Conservation (phyloP, 1,140 invertebrate species). For the Brachionus koreanus region DNA sequence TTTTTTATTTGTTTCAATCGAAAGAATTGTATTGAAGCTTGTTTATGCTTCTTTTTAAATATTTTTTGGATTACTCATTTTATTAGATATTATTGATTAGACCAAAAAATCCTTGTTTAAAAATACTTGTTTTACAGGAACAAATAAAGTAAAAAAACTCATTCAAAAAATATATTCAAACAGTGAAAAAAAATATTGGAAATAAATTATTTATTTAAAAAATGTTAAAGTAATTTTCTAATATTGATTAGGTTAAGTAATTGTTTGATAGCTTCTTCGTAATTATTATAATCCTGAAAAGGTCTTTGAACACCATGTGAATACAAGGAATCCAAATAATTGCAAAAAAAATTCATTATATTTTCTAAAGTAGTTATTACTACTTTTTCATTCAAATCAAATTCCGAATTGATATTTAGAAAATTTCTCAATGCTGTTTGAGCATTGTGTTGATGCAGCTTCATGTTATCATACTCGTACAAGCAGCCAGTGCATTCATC, state of each 20-base stretch:
- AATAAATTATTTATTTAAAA: background rate
- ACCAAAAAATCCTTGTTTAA: too few relatives aligned
- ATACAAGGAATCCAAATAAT: conserved; percentile 45
- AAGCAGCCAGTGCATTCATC: conserved; percentile 52
- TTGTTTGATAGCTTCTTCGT: conserved; percentile 72
- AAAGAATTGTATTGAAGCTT: too few relatives aligned
- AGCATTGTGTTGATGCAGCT: conserved; percentile 47
- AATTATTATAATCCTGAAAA: conserved; percentile 74
- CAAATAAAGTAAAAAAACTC: too few relatives aligned
- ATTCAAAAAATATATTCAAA: too few relatives aligned
- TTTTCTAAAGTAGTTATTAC: conserved; percentile 1
- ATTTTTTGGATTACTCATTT: too few relatives aligned
- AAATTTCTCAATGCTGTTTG: conserved; percentile 68
- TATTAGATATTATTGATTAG: too few relatives aligned
- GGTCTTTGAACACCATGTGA: conserved; percentile 67
- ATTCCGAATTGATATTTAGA: conserved; percentile 57
- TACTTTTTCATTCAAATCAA: conserved; percentile 46
- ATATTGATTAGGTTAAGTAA: conserved; percentile 59
- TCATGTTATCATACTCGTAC: conserved; percentile 46
- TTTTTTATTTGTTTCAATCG: too few relatives aligned
- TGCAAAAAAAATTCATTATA: conserved; percentile 7
- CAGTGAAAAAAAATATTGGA: background rate
- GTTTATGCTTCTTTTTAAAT: too few relatives aligned
- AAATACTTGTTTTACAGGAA: too few relatives aligned
- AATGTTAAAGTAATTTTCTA: background rate